These are phyloP conservation scores for Rafetus swinhoei DNA, from an alignment of 2,113 vertebrate genomes.

Conservation along the genomic window DNA sequence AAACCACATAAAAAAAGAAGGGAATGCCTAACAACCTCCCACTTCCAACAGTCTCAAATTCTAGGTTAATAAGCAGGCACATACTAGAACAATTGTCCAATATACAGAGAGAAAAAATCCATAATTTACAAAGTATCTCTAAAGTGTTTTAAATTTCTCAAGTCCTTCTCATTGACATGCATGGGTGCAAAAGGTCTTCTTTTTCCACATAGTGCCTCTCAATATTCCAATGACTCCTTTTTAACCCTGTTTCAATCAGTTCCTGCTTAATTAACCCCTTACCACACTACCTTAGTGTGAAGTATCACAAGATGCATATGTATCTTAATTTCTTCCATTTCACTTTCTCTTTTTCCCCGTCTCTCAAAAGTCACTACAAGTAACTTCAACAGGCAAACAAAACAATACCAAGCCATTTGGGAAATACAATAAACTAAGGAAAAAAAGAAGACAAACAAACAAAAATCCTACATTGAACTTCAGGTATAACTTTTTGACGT, in stretches of 20 bases:
- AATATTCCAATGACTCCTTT: conserved; percentile 16
- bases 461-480: background rate
- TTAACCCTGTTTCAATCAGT: conserved; percentile 39
- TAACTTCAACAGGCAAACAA: background rate
- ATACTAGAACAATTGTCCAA: background rate
- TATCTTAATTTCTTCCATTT: conserved; percentile 13
- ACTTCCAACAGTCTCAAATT: background rate
- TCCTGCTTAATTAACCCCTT: conserved; percentile 50
- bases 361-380: background rate
- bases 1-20: background rate
- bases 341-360: background rate
- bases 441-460: background rate
- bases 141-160: background rate
- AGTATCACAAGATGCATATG: background rate
- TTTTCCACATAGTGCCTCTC: conserved; percentile 27
- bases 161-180: background rate
- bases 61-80: fast-evolving
- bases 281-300: background rate
- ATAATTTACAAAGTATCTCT: background rate
- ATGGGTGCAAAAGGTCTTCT: background rate
- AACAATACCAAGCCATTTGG: background rate
- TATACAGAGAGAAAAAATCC: background rate
- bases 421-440: background rate
- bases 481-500: background rate
- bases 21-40: background rate